Percentiles rank a stretch among this genome's conserved stretches.
Conservation (phyloP, 2,888 invertebrate genomes). For the Dasypogon diadema region DNA sequence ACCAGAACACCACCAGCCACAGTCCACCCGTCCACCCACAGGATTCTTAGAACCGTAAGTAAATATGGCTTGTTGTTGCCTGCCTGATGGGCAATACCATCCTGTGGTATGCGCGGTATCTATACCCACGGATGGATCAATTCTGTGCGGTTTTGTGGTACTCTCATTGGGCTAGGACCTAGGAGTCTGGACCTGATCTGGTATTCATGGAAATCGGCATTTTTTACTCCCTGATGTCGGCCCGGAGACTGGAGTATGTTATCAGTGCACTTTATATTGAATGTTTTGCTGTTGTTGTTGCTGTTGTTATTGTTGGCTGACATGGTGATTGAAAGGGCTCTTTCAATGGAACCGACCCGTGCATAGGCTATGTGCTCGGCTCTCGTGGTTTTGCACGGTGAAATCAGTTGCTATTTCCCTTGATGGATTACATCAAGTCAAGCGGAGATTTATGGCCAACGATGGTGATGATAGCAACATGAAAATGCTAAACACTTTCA, state of each 20-base stretch:
- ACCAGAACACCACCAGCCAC: neutral
- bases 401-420: slow-evolving; percentile 25
- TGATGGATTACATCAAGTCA: slow-evolving; percentile 42
- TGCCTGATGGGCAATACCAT: neutral
- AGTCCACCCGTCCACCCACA: neutral
- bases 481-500: slow-evolving; percentile 47
- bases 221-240: slow-evolving; percentile 7
- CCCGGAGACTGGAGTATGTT: neutral
- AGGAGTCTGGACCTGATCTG: slow-evolving; percentile 11
- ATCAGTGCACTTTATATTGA: slow-evolving; percentile 43
- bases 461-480: slow-evolving; percentile 43
- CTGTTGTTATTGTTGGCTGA: slow-evolving; percentile 34
- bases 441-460: slow-evolving; percentile 31
- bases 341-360: slow-evolving; percentile 17
- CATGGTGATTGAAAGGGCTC: slow-evolving; percentile 34
- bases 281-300: slow-evolving; percentile 18
- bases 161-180: neutral
- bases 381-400: slow-evolving; percentile 16
- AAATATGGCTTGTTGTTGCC: neutral
- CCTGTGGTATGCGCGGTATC: neutral
- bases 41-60: neutral
- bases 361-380: neutral
- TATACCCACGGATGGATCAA: slow-evolving; percentile 36
- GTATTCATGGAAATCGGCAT: slow-evolving; percentile 33
- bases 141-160: slow-evolving; percentile 33